Evolutionary conservation across 2,888 invertebrate genomes (phyloP).

Genomic region (Xanthia togata): DNA sequence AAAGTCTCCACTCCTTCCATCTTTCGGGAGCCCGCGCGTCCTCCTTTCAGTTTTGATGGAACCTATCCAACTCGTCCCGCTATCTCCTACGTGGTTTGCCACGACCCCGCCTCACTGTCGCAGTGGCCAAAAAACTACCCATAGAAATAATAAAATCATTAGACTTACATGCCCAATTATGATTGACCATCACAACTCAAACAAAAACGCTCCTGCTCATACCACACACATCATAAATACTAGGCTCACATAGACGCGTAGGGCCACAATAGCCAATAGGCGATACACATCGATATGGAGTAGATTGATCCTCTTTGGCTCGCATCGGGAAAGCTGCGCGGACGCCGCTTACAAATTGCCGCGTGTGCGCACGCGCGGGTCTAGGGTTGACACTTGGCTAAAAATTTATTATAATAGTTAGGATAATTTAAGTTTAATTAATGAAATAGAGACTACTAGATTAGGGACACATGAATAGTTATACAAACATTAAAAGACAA

Average conservation of each 20-base stretch:
- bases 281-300: constrained; percentile 58
- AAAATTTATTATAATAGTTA: too few species aligned
- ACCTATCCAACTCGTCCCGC: too few species aligned
- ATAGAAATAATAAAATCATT: not conserved
- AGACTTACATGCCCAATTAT: not conserved
- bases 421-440: too few species aligned
- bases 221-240: constrained; percentile 45
- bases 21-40: too few species aligned
- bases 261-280: constrained; percentile 53
- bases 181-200: not conserved
- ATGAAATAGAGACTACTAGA: too few species aligned
- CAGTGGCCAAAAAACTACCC: not conserved
- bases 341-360: constrained; percentile 83
- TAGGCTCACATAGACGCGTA: constrained; percentile 13
- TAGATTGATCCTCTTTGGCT: constrained; percentile 66
- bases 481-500: too few species aligned
- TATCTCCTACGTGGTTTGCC: too few species aligned
- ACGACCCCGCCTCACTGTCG: too few species aligned
- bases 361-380: constrained; percentile 78
- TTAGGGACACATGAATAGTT: too few species aligned
- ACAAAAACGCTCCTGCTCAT: not conserved
- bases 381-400: constrained; percentile 71
- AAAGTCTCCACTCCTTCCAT: not conserved
- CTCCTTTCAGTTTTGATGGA: too few species aligned
- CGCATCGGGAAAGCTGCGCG: constrained; percentile 71